Evolutionary conservation across 2,113 vertebrate genomes (phyloP).

Genomic region (Tricholaema leucomelas): DNA sequence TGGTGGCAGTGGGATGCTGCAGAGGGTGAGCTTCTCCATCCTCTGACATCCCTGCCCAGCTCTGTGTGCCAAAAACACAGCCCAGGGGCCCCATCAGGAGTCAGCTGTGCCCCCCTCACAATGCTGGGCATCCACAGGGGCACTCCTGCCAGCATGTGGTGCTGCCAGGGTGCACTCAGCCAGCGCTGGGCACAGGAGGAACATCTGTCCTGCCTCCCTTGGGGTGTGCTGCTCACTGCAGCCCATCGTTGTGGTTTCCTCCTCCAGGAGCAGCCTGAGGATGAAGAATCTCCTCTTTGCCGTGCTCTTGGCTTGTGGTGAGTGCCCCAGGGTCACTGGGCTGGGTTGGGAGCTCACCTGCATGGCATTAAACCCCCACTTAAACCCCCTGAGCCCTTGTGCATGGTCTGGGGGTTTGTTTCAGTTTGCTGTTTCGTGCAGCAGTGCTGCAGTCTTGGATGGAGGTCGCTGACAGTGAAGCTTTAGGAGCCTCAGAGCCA

Average conservation of each 20-base stretch:
- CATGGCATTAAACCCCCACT: background rate
- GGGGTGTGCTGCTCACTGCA: background rate
- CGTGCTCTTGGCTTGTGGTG: slow-evolving; percentile 27
- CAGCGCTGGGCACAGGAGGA: background rate
- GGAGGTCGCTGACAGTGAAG: background rate
- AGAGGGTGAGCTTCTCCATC: background rate
- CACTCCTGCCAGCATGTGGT: accelerated
- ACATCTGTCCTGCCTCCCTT: background rate
- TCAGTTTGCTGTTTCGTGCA: accelerated
- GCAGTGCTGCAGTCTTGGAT: background rate
- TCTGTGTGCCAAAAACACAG: background rate
- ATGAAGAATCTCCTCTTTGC: slow-evolving; percentile 55
- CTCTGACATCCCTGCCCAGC: no score
- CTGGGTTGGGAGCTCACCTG: background rate
- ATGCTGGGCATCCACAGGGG: background rate
- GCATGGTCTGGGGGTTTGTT: background rate
- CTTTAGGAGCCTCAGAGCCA: background rate
- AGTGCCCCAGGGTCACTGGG: background rate
- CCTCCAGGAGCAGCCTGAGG: background rate
- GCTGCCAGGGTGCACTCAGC: background rate
- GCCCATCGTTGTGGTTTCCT: accelerated
- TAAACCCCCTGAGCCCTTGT: background rate
- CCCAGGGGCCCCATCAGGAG: accelerated
- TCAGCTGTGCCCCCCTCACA: accelerated
- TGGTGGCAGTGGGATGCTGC: accelerated